phyloP scores from a whole-genome alignment of 2,797 vertebrate species.

The Mormyrops attenuatus region DNA sequence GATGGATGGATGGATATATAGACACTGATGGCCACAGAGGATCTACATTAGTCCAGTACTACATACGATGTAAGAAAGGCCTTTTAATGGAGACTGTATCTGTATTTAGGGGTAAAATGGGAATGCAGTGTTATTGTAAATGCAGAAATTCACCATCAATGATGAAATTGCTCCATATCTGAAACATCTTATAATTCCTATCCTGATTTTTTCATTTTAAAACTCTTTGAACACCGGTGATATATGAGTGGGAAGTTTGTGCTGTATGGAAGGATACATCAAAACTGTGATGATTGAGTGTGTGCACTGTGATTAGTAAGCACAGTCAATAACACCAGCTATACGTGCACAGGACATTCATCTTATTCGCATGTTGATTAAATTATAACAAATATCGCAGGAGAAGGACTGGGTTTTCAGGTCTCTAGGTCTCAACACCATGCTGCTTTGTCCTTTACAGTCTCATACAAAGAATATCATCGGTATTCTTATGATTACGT shows the following conservation, averaged over 20 bases:
- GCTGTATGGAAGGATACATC: conserved; percentile 36
- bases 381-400: conserved; percentile 46
- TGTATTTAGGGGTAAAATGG: not conserved
- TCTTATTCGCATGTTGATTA: conserved; percentile 56
- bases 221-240: conserved; percentile 50
- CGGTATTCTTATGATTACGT: not conserved
- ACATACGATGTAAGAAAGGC: not conserved
- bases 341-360: conserved; percentile 49
- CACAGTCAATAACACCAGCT: conserved; percentile 50
- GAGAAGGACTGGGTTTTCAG: conserved; percentile 27
- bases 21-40: not conserved
- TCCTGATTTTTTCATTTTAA: conserved; percentile 48
- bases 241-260: conserved; percentile 47
- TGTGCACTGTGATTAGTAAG: conserved; percentile 52
- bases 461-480: conserved; percentile 8
- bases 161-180: not conserved
- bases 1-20: not conserved
- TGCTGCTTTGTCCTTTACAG: conserved; percentile 18
- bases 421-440: conserved; percentile 15
- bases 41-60: not conserved
- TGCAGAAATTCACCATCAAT: not conserved
- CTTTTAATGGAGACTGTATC: not conserved
- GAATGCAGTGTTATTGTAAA: not conserved
- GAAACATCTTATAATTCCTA: conserved; percentile 37
- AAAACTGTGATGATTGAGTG: conserved; percentile 55